phyloP scores from a whole-genome alignment of 2,888 invertebrate species.

The Ennomos quercinarius region DNA sequence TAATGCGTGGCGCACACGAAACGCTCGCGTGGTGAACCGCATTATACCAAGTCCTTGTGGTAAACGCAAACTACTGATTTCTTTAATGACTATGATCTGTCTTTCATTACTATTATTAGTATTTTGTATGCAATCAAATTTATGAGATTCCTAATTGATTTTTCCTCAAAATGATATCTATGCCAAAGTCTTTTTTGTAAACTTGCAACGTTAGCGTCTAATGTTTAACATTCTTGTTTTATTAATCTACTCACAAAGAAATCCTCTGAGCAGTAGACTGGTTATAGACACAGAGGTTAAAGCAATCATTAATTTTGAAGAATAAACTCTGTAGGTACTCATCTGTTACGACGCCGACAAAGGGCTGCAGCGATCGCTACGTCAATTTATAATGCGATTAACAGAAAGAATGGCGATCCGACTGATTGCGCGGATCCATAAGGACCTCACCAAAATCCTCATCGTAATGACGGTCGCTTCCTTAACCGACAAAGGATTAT shows the following conservation, averaged over 20 bases:
- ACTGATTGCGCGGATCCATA: slow-evolving; percentile 75
- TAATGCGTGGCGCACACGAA: slow-evolving; percentile 78
- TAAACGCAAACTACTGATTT: slow-evolving; percentile 51
- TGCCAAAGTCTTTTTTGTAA: too few relatives aligned
- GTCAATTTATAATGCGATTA: slow-evolving; percentile 84
- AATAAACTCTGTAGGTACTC: slow-evolving; percentile 67
- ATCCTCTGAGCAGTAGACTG: slow-evolving; percentile 53
- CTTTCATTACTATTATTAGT: too few relatives aligned
- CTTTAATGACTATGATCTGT: slow-evolving; percentile 8
- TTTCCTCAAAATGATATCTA: too few relatives aligned
- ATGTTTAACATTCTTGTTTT: not conserved
- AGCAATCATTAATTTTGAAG: slow-evolving; percentile 69
- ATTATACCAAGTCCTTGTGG: slow-evolving; percentile 54
- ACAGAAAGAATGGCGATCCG: slow-evolving; percentile 76
- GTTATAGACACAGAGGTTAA: slow-evolving; percentile 67
- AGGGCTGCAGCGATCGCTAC: slow-evolving; percentile 68
- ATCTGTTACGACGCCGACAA: slow-evolving; percentile 76
- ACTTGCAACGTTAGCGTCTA: not conserved
- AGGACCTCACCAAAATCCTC: slow-evolving; percentile 65
- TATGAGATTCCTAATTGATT: not conserved
- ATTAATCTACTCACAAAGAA: slow-evolving; percentile 21
- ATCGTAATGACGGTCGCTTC: slow-evolving; percentile 61
- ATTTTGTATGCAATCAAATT: too few relatives aligned
- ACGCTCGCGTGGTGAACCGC: slow-evolving; percentile 71
- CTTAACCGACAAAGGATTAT: slow-evolving; percentile 60